Evolutionary conservation across 2,888 invertebrate genomes (phyloP), one percentile per base, ranked within the genome.

Genomic region (Melanostoma scalare): DNA sequence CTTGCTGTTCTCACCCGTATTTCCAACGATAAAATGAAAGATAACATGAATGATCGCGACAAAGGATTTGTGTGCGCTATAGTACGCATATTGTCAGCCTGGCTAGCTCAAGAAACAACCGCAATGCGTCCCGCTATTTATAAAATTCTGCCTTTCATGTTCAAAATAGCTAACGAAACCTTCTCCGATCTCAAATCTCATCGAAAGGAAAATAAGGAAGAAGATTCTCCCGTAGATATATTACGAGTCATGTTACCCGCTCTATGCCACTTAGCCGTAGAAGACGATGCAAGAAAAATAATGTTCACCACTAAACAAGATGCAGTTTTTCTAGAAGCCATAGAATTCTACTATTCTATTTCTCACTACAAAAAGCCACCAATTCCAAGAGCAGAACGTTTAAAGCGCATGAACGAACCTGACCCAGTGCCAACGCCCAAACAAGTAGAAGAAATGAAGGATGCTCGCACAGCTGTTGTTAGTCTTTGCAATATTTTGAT

Each of bases 401-500:
- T 94, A 55, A 96, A 96, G 91, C 94, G 93, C 0, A 93, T 94
- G 89, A 95, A 94, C 85, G 94, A 95, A 88, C 96, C 96, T 10
- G 95, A 95, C 88, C 95, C 95, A 61, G 95, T 96, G 88, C 91
- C 96, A 60, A 95, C 95, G 60, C 94, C 95, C 0, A 94, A 95
- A 88, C 92, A 96, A 85, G 89, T 96, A 75, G 96, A 96, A 88
- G 95, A 96, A 86, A 96, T 96, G 95, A 95, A 95, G 88, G 96
- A 96, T 89, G 96, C 97, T 0, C 94, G 96, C 78, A 93, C 94
- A 3, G 96, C 97, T 0, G 95, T 98, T 93, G 95, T 96, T 85
- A 96, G 97, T 86, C 93, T 96, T 38, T 98, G 97, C 90, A 97
- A 97, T 89, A 95, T 97, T 76, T 94, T 98, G 86, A 97, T 98